phyloP scores from a whole-genome alignment of 1,140 invertebrate species.

The Pygmarrhopalites habei region DNA sequence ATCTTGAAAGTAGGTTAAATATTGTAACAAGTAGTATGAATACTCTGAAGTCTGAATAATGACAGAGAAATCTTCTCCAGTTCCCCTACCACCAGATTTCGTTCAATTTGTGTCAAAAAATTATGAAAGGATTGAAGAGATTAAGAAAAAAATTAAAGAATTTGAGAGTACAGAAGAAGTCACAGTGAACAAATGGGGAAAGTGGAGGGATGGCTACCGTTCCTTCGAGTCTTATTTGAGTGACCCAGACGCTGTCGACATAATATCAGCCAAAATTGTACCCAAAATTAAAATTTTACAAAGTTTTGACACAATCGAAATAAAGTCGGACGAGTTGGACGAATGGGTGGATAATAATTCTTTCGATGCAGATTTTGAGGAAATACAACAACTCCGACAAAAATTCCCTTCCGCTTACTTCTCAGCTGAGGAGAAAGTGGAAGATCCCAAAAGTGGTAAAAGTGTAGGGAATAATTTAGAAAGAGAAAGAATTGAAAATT shows the following conservation, averaged over 20 bases:
- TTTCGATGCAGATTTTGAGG: conserved; percentile 1
- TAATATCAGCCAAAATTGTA: conserved; percentile 25
- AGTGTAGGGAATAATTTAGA: too few relatives aligned
- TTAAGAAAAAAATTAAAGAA: conserved; percentile 27
- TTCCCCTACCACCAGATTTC: conserved; percentile 26
- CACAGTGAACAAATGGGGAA: background rate
- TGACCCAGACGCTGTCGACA: conserved; percentile 24
- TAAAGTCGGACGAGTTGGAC: conserved; percentile 6
- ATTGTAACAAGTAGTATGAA: too few relatives aligned
- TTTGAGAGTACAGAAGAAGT: conserved; percentile 23
- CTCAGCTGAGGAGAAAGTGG: background rate
- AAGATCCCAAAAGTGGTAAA: background rate
- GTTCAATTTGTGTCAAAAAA: conserved; percentile 28
- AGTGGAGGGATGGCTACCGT: background rate
- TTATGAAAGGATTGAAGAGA: conserved; percentile 26
- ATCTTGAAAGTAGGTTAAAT: too few relatives aligned
- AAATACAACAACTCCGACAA: conserved; percentile 4
- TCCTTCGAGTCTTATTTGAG: conserved; percentile 30
- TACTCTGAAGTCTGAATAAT: too few relatives aligned
- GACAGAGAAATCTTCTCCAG: background rate
- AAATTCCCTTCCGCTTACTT: conserved; percentile 26
- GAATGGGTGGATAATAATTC: background rate
- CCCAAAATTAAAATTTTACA: conserved; percentile 20
- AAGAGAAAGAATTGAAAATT: background rate
- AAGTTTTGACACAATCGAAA: conserved; percentile 11